Base-by-base conservation (phyloP, 1,140 invertebrate species). In the Rhizoglyphus robini region DNA sequence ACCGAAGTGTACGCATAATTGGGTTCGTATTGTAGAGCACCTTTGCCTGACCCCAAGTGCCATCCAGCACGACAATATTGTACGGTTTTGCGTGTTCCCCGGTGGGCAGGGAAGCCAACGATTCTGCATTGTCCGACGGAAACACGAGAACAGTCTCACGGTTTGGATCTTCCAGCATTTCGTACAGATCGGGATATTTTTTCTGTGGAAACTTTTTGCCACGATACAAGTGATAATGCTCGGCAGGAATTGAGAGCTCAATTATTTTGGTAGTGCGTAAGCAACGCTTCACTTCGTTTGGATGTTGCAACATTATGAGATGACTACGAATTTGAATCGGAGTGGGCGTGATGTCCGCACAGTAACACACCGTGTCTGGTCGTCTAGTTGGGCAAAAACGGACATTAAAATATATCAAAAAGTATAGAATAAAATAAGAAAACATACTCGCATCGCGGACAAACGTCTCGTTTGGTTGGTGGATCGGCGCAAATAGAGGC, bases 21-120 rank as follows among this genome's bases (percentile, higher is more conserved):
- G 71, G 60, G 65, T 76, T 79, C 34, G 73, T 75, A 58, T 75
- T 70, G 70, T 76, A 80, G 34, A 81, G 76, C 3, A 75, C 74
- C 51, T 90, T 91, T 13, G 91, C 89, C 79, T 96, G 90, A 20
- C 87, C 84, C 90, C 90, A 96, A 34, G 90, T 96, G 31, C 90
- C 90, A 82, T 96, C 90, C 68, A 96, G 82, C 58, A 96, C 75
- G 47, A 96, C 78, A 41, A 95, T 77, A 76, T 89, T 93, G 71
- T 88, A 90, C 38, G 94, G 76, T 61, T 92, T 69, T 31, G 13
- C 48, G 20, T 30, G 18, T n/a, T 65, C 48, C 4, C 71, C 68
- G 15, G 68, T 70, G 13, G 74, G 68, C 13, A 81, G 65, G 29
- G 79, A 73, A 66, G 67, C 68, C n/a, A 70, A 60, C 46, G 31